Base-by-base conservation (phyloP, 2,888 invertebrate species). In the Linyphia triangularis region DNA sequence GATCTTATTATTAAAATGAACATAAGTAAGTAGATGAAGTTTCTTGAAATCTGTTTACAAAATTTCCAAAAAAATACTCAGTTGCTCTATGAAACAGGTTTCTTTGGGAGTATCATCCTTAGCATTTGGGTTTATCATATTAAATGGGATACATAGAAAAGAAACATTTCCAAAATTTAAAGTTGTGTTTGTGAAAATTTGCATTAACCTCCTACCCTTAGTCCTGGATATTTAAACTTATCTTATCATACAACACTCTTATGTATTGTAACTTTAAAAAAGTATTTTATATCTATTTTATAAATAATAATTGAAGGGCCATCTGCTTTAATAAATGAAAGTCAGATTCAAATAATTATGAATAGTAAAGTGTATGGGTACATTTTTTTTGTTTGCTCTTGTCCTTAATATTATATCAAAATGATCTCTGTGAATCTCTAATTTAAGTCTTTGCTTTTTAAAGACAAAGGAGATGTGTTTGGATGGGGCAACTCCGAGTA, bases 401-500 rank as follows among this genome's bases (percentile, higher is more conserved):
- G n/a, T 16, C 13, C 9, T 65, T 26, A 59, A 59, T 19, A 2
- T 40, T 40, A 13, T 40, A 10, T 40, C 6, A 24, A 30, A n/a
- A n/a, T n/a, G n/a, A n/a, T n/a, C n/a, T n/a, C n/a, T n/a, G n/a
- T n/a, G n/a, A n/a, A n/a, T n/a, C n/a, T n/a, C n/a, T 65, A 28
- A 2, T 65, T 28, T 30, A 40, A 40, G n/a, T 13, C 19, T 59
- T 26, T 26, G 26, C 26, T 57, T 59, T 22, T 72, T 92, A 70
- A 92, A 96, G 97, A 97, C 90, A 95, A 95, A 91, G 98, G 98
- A 3, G 96, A 98, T 91, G 94, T 98, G 1, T 99, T 98, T 93
- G 99, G 98, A 0, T 99, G 99, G 98, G 99, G 99, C 7, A 99
- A 98, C 93, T 96, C 96, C 0, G 99, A 99, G 93, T 98, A 98